Conservation (phyloP, 30 jellyfish, hydroid and myxozoan genomes). For the Sanderia malayensis region DNA sequence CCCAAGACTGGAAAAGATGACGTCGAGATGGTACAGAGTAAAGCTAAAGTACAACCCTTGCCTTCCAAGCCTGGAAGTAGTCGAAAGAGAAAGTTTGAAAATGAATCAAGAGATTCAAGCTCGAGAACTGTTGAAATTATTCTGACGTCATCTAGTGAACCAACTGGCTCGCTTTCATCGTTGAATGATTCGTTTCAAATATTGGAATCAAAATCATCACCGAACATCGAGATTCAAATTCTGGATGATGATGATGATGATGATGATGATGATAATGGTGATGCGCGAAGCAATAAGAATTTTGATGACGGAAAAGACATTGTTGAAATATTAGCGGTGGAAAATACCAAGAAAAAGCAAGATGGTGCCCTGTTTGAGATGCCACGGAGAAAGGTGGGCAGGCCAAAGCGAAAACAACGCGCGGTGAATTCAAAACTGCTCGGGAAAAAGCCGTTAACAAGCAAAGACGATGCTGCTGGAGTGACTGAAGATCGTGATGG, state of each 20-base stretch:
- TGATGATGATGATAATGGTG: not conserved
- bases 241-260: no score
- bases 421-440: not conserved
- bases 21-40: no score
- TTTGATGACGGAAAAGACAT: not conserved
- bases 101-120: not conserved
- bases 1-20: no score
- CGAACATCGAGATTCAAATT: no score
- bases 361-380: not conserved
- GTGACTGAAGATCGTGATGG: not conserved
- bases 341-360: not conserved
- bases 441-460: not conserved
- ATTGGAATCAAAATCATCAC: not conserved
- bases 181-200: conserved; percentile 2
- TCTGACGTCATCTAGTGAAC: conserved; percentile 26
- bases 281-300: not conserved
- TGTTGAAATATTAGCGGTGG: not conserved
- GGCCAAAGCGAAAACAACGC: not conserved
- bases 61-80: no score
- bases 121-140: conserved; percentile 31
- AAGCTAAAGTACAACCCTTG: no score
- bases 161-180: not conserved
- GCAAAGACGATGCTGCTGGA: not conserved
- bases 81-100: conserved; percentile 9
- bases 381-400: not conserved